Conservation (phyloP, 2,113 vertebrate genomes). For the Erpornis zantholeuca region DNA sequence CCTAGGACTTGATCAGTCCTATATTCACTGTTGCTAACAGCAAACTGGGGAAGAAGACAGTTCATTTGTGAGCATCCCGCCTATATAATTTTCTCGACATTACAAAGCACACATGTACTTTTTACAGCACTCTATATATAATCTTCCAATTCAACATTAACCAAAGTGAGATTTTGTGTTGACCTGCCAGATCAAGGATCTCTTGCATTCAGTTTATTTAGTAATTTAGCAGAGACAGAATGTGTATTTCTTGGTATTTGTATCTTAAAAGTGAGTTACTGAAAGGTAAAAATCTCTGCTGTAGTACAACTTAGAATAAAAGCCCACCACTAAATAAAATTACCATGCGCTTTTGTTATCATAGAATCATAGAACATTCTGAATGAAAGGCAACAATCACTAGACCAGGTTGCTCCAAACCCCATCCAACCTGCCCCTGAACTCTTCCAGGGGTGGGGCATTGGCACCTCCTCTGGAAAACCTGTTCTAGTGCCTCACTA, state of each 20-base stretch:
- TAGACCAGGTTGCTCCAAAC: neutral
- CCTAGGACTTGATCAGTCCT: neutral
- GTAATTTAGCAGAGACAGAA: neutral
- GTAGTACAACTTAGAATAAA: neutral
- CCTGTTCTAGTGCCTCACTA: neutral
- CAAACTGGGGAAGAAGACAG: neutral
- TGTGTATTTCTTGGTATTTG: neutral
- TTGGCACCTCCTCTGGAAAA: neutral
- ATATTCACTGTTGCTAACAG: neutral
- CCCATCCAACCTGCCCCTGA: fast-evolving
- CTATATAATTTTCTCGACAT: neutral
- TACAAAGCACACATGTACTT: neutral
- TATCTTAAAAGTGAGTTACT: neutral
- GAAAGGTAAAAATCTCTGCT: neutral
- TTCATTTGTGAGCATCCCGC: neutral
- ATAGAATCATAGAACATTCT: neutral
- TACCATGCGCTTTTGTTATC: neutral
- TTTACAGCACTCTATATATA: neutral
- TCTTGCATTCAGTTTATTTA: neutral
- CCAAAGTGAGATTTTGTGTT: neutral
- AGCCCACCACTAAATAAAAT: neutral
- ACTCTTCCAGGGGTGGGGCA: neutral
- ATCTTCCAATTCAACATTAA: neutral
- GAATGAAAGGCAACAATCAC: neutral
- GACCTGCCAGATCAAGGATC: neutral